Percentiles rank a stretch among this genome's conserved stretches.
These are phyloP conservation scores for Scaptomyza polygonia DNA, from an alignment of 2,888 invertebrate genomes.

Conservation along the genomic window DNA sequence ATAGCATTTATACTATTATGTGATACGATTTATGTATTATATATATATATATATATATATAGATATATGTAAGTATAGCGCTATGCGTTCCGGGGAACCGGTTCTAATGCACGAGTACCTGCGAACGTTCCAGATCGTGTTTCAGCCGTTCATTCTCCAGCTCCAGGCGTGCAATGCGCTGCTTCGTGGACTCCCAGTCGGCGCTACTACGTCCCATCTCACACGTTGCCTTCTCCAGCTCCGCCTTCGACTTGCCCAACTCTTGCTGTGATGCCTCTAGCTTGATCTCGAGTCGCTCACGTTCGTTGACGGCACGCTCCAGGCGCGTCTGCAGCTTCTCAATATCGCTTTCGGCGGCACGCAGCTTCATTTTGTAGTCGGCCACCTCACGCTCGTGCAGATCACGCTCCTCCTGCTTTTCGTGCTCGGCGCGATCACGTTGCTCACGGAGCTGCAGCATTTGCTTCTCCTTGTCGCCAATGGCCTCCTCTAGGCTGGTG, in stretches of 20 bases:
- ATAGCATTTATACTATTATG: constrained; percentile 38
- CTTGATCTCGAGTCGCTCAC: constrained; percentile 95
- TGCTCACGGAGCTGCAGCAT: constrained; percentile 96
- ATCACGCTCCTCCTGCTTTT: constrained; percentile 97
- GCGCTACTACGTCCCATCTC: constrained; percentile 94
- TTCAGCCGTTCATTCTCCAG: constrained; percentile 95
- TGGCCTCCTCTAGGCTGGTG: constrained; percentile 96
- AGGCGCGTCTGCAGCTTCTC: constrained; percentile 94
- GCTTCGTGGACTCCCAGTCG: constrained; percentile 87
- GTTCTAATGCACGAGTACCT: constrained; percentile 85
- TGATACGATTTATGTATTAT: constrained; percentile 29
- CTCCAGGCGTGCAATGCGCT: constrained; percentile 92
- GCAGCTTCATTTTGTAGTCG: constrained; percentile 97
- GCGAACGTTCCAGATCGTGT: constrained; percentile 93
- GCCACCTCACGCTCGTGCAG: constrained; percentile 96
- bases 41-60: neutral
- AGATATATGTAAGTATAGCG: neutral
- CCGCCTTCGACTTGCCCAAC: constrained; percentile 96
- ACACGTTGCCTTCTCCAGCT: constrained; percentile 94
- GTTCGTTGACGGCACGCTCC: constrained; percentile 95
- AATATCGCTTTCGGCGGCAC: constrained; percentile 95
- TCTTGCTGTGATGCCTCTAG: constrained; percentile 96
- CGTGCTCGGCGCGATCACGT: constrained; percentile 96
- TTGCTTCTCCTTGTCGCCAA: constrained; percentile 98
- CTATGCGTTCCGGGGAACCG: constrained; percentile 53